Conservation (phyloP, 2,888 invertebrate species). For the Perizoma flavofasciatum region DNA sequence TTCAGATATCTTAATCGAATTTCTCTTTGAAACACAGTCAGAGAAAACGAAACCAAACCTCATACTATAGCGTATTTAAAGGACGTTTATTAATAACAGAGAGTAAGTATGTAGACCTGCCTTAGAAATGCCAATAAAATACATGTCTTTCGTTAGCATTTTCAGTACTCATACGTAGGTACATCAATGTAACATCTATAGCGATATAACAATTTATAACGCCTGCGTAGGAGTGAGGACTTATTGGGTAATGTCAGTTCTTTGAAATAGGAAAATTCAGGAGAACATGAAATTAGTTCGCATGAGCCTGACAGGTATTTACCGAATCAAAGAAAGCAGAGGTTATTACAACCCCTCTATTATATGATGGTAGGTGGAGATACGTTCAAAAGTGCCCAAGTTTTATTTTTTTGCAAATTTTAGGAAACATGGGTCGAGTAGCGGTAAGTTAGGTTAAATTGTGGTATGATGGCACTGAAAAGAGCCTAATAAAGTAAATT, state of each 20-base stretch:
- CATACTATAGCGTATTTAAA: too few relatives aligned
- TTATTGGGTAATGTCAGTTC: slow-evolving; percentile 35
- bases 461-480: too few relatives aligned
- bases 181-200: slow-evolving; percentile 8
- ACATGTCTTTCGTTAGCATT: slow-evolving; percentile 3
- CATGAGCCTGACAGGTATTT: slow-evolving; percentile 49
- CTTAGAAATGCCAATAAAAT: slow-evolving; percentile 8
- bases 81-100: too few relatives aligned
- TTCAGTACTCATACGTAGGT: not conserved
- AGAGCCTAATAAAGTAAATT: too few relatives aligned
- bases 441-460: too few relatives aligned
- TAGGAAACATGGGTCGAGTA: too few relatives aligned
- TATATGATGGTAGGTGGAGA: slow-evolving; percentile 28
- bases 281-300: slow-evolving; percentile 49
- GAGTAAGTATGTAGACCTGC: not conserved
- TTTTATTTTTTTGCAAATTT: slow-evolving; percentile 32
- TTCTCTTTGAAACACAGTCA: too few relatives aligned
- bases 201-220: slow-evolving; percentile 11
- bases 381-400: slow-evolving; percentile 14
- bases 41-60: too few relatives aligned
- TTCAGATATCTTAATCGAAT: too few relatives aligned
- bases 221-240: slow-evolving; percentile 22
- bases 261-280: slow-evolving; percentile 34
- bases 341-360: slow-evolving; percentile 34
- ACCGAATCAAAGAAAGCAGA: slow-evolving; percentile 37